Evolutionary conservation across 2,113 vertebrate genomes (phyloP).

Genomic region (Noturus placidus): DNA sequence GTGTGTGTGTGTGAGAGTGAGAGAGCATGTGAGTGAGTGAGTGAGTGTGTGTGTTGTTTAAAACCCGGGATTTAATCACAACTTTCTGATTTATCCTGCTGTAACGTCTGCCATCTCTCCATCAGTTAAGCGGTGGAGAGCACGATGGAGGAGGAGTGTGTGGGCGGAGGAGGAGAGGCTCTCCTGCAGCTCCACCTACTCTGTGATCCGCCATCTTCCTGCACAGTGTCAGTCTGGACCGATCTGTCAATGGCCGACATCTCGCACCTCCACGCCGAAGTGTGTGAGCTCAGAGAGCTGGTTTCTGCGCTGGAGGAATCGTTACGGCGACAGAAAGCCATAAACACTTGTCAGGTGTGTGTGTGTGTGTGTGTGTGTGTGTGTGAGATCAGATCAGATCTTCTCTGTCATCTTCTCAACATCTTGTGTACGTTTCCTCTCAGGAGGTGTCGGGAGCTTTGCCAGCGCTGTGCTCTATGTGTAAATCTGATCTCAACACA

Average conservation of each 20-base stretch:
- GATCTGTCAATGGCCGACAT: slow-evolving; percentile 36
- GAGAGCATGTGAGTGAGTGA: no score
- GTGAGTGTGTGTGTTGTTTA: no score
- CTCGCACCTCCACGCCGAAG: slow-evolving; percentile 9
- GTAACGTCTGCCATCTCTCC: background rate
- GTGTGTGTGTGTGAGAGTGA: no score
- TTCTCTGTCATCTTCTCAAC: background rate
- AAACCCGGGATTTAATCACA: no score
- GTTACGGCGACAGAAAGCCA: background rate
- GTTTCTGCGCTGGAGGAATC: background rate
- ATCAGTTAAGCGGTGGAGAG: background rate
- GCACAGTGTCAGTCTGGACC: background rate
- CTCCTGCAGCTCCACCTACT: slow-evolving; percentile 24
- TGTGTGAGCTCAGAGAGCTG: slow-evolving; percentile 24
- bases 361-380: background rate
- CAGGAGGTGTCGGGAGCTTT: background rate
- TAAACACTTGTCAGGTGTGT: background rate
- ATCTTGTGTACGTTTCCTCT: background rate
- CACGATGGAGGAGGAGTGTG: slow-evolving; percentile 9
- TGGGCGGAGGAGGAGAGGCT: slow-evolving; percentile 8
- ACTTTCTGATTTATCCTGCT: background rate
- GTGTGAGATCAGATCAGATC: background rate
- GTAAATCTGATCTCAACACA: background rate
- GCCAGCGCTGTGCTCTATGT: background rate
- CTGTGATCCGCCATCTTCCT: background rate